Conservation (phyloP, 1,140 invertebrate genomes). For the Saccostrea echinata region DNA sequence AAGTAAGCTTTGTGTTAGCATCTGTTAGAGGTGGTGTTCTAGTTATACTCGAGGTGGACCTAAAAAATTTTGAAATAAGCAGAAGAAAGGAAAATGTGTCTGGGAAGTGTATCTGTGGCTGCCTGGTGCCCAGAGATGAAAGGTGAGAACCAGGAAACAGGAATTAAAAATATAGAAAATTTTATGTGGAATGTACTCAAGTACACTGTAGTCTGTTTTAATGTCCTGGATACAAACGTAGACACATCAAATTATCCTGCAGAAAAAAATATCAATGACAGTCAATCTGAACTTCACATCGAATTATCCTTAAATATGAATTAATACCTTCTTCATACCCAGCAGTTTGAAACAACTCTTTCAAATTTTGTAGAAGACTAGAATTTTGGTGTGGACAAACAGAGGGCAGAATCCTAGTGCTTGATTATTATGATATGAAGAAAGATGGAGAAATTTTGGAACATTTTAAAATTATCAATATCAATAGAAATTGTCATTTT, state of each 20-base stretch:
- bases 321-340: too few relatives aligned
- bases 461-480: slow-evolving; percentile 42
- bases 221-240: too few relatives aligned
- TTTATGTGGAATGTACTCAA: too few relatives aligned
- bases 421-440: slow-evolving; percentile 47
- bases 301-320: too few relatives aligned
- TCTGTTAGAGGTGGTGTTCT: background rate
- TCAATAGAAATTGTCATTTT: slow-evolving; percentile 61
- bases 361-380: slow-evolving; percentile 47
- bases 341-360: too few relatives aligned
- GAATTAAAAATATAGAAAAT: too few relatives aligned
- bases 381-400: slow-evolving; percentile 67
- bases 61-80: background rate
- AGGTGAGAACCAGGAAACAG: background rate
- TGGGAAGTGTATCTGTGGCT: background rate
- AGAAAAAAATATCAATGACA: too few relatives aligned
- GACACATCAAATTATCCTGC: too few relatives aligned
- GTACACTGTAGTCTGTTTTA: too few relatives aligned
- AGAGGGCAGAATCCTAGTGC: slow-evolving; percentile 60
- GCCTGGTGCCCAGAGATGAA: background rate
- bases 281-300: too few relatives aligned
- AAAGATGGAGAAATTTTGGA: slow-evolving; percentile 51
- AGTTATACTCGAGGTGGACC: slow-evolving; percentile 3
- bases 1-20: background rate
- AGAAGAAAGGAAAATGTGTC: background rate